Base-by-base conservation (phyloP, 1,140 invertebrate genomes). In the Drosophila virilis region DNA sequence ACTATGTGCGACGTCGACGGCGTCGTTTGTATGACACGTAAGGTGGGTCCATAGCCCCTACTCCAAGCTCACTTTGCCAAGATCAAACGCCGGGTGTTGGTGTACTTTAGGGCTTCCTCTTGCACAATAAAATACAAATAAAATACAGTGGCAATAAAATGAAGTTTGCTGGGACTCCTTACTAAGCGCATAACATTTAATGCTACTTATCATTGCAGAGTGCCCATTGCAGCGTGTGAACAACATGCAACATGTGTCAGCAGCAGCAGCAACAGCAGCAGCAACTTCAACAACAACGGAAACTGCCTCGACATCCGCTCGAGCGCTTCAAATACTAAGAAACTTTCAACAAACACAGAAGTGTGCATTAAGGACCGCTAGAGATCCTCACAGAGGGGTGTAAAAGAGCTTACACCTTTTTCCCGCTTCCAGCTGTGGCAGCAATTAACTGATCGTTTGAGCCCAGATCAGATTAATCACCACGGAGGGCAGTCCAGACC, bases 21-120 rank as follows among this genome's bases (percentile, higher is more conserved):
- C 68, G 57, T 61, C 72, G 68, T 76, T 76, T 76, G 76, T 69
- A 68, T 71, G 66, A 58, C 60, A 54, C 61, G 43, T 59, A 37
- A 61, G 51, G 38, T 17, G 57, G 51, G 60, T 50, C 15, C 38
- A 37, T 43, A 52, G 15, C 50, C 58, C 32, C 46, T 37, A 10
- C 51, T 13, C 12, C 48, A 8, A 51, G 22, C 22, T 28, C 22
- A 2, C 22, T 28, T 28, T 28, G 22, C 22, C 22, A 28, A 28
- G 22, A 28, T 28, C 22, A 5, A 40, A 9, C 38, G 38, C 10
- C 28, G 13, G 32, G 3, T 13, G 40, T n/a, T 10, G 57, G 6
- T 10, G n/a, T 17, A 35, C 42, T 57, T 15, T 12, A 35, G 32
- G 28, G 13, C 13, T n/a, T 62, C 33, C 15, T 62, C 32, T 22